Conservation (phyloP, 1,140 invertebrate genomes). For the Apis florea region DNA sequence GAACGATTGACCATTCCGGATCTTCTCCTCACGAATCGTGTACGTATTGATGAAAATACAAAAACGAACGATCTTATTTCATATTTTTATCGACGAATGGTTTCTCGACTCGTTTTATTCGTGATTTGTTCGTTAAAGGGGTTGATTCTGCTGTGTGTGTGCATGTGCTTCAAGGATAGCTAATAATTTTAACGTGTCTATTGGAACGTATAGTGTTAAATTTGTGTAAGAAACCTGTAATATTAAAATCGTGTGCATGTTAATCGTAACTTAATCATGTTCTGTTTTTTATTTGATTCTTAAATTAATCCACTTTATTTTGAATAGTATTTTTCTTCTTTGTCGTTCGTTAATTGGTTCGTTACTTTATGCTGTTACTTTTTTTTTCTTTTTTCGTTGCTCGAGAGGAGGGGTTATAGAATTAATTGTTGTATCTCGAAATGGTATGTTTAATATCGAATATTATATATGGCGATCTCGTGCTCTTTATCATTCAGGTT, state of each 20-base stretch:
- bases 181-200: not conserved
- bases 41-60: slow-evolving; percentile 11
- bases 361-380: not conserved
- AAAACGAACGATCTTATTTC: not conserved
- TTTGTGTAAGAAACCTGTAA: not conserved
- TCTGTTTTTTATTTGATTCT: not conserved
- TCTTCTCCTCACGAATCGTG: not conserved
- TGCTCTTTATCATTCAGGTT: not conserved
- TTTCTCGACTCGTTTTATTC: not conserved
- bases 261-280: not conserved
- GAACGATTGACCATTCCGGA: slow-evolving; percentile 15
- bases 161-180: no score
- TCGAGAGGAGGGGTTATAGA: not conserved
- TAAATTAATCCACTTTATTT: not conserved
- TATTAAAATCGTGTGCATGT: not conserved
- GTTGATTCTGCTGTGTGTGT: not conserved
- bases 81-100: not conserved
- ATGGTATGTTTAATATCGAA: not conserved
- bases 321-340: no score
- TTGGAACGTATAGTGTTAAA: not conserved
- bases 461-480: not conserved
- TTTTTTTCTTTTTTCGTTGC: not conserved
- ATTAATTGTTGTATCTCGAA: not conserved
- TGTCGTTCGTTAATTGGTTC: not conserved
- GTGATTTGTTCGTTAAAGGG: not conserved